A percentile compares a stretch with the other conserved stretches of the same genome.
Conservation (phyloP, 1,140 invertebrate species). For the Sycophaga agraensis region DNA sequence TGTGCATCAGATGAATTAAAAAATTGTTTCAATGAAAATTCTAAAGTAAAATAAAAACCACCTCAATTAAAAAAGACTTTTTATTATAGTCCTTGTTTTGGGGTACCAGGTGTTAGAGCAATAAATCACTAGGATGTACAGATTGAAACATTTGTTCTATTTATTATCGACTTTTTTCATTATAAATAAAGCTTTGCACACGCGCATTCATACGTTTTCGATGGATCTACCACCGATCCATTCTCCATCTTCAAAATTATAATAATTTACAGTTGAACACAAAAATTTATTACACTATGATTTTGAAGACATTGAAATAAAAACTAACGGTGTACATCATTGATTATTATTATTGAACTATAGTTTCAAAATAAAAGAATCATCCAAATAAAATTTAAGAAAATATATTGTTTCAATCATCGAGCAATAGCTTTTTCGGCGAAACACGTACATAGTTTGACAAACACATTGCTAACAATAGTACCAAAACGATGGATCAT, state of each 20-base stretch:
- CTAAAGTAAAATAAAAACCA: slow-evolving; percentile 7
- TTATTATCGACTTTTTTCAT: slow-evolving; percentile 43
- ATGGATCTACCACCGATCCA: slow-evolving; percentile 46
- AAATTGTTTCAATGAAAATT: slow-evolving; percentile 22
- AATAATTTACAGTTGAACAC: slow-evolving; percentile 27
- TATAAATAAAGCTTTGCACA: slow-evolving; percentile 57
- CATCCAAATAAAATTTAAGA: neutral
- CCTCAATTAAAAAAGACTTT: too few species aligned
- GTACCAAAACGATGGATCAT: slow-evolving; percentile 4
- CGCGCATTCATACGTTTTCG: slow-evolving; percentile 52
- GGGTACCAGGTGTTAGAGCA: too few species aligned
- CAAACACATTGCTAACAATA: slow-evolving; percentile 18
- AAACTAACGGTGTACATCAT: slow-evolving; percentile 13
- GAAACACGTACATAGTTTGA: neutral
- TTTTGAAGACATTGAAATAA: slow-evolving; percentile 25
- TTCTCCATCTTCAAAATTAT: slow-evolving; percentile 37
- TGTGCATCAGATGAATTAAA: too few species aligned
- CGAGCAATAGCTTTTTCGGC: neutral
- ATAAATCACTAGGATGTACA: too few species aligned
- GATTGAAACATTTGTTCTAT: slow-evolving; percentile 36
- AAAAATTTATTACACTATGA: too few species aligned
- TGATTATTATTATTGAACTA: slow-evolving; percentile 10
- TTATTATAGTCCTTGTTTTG: too few species aligned
- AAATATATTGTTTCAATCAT: slow-evolving; percentile 4
- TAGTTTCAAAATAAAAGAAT: neutral